These are phyloP conservation scores for Lagodon rhomboides DNA, from an alignment of 2,797 vertebrate species.

Conservation along the genomic window DNA sequence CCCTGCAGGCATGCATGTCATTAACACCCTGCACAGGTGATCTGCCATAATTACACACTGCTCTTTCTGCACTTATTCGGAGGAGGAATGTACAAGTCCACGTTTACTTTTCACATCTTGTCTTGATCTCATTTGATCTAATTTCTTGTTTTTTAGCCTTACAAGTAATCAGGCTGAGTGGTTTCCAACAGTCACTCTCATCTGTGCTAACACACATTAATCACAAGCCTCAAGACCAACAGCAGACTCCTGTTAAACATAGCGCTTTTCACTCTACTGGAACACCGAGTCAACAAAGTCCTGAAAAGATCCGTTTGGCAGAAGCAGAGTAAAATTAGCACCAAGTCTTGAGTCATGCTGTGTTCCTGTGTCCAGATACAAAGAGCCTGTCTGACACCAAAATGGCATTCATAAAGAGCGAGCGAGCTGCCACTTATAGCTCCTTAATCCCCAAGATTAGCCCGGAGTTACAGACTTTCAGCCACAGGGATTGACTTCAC, in stretches of 20 bases:
- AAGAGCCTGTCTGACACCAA: constrained; percentile 58
- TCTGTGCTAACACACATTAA: background rate
- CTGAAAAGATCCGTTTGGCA: constrained; percentile 31
- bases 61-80: background rate
- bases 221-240: background rate
- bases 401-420: constrained; percentile 74
- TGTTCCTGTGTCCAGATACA: constrained; percentile 58
- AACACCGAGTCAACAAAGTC: constrained; percentile 11
- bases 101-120: constrained; percentile 8
- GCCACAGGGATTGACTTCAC: constrained; percentile 74
- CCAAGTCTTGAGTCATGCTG: constrained; percentile 60
- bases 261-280: constrained; percentile 10
- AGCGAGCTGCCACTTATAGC: constrained; percentile 79
- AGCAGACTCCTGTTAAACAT: constrained; percentile 22
- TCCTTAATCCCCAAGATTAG: constrained; percentile 83
- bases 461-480: constrained; percentile 77
- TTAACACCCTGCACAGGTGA: constrained; percentile 14
- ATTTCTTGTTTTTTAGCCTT: background rate
- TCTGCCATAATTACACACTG: background rate
- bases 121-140: background rate
- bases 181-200: constrained; percentile 3
- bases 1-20: background rate
- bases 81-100: background rate
- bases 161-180: background rate
- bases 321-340: constrained; percentile 64